These are phyloP conservation scores for Drosophila paucipuncta DNA, from an alignment of 2,888 invertebrate species.

Conservation along the genomic window DNA sequence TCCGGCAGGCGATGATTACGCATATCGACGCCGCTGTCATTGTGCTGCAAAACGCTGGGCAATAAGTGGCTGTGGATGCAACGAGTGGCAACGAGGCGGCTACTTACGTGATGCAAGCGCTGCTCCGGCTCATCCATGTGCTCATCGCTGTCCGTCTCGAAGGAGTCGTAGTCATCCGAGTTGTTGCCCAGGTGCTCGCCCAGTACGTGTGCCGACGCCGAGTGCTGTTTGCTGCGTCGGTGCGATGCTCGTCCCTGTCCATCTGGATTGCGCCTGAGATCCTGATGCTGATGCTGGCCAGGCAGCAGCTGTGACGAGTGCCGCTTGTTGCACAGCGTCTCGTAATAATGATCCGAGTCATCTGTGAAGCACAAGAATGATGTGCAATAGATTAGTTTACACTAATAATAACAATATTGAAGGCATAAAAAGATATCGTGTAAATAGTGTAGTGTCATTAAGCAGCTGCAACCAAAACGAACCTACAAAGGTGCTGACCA, in stretches of 20 bases:
- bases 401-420: not conserved
- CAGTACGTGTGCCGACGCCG: slow-evolving; percentile 75
- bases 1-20: slow-evolving; percentile 87
- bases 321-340: slow-evolving; percentile 86
- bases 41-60: slow-evolving; percentile 71
- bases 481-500: slow-evolving; percentile 84
- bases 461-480: slow-evolving; percentile 43
- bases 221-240: slow-evolving; percentile 70
- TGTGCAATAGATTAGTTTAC: not conserved
- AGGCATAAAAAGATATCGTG: not conserved
- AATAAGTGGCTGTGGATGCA: not conserved
- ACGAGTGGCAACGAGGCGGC: not conserved
- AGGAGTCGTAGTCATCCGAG: slow-evolving; percentile 90
- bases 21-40: slow-evolving; percentile 86
- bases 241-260: slow-evolving; percentile 58
- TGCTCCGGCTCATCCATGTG: slow-evolving; percentile 85
- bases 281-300: slow-evolving; percentile 51
- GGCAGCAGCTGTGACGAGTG: slow-evolving; percentile 69
- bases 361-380: slow-evolving; percentile 85
- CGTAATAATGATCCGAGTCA: slow-evolving; percentile 90
- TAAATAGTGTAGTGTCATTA: not conserved
- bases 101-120: slow-evolving; percentile 81
- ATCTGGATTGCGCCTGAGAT: slow-evolving; percentile 59
- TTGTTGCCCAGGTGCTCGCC: slow-evolving; percentile 75
- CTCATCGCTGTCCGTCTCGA: slow-evolving; percentile 88